Percentiles rank a stretch among this genome's conserved stretches.
phyloP scores from a whole-genome alignment of 2,888 invertebrate genomes.

The Dascillus cervinus region DNA sequence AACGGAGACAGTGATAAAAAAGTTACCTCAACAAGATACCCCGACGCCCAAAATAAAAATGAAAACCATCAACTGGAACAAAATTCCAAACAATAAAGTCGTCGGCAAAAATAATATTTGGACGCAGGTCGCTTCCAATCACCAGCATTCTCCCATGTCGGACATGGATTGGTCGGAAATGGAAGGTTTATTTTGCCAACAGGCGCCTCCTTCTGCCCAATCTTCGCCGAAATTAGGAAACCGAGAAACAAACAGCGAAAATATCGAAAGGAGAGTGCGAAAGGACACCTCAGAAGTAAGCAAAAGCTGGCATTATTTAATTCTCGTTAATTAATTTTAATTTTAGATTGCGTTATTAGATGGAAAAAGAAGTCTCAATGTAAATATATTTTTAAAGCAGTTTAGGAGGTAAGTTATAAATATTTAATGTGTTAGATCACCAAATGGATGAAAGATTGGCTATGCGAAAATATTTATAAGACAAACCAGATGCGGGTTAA shows the following conservation, averaged over 20 bases:
- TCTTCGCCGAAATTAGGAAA: conserved; percentile 49
- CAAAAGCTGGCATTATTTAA: no score
- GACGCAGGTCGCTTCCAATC: conserved; percentile 80
- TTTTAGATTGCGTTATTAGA: conserved; percentile 78
- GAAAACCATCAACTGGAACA: conserved; percentile 98
- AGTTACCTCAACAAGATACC: conserved; percentile 84
- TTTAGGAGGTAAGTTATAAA: conserved; percentile 67
- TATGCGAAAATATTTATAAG: no score
- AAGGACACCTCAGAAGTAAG: conserved; percentile 71
- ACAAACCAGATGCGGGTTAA: no score
- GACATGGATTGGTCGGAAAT: conserved; percentile 90
- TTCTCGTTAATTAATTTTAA: conserved; percentile 5
- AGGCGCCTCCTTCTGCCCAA: conserved; percentile 53
- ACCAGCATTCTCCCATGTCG: conserved; percentile 75
- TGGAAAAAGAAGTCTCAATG: conserved; percentile 88
- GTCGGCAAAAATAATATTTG: conserved; percentile 89
- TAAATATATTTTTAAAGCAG: conserved; percentile 97
- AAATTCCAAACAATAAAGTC: conserved; percentile 86
- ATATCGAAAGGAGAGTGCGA: conserved; percentile 54
- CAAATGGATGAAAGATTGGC: no score
- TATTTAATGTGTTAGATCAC: no score
- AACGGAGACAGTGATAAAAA: conserved; percentile 40
- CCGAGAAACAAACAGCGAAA: conserved; percentile 42
- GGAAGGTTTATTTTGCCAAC: conserved; percentile 91
- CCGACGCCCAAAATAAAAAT: conserved; percentile 93